Base-by-base conservation (phyloP, 2,888 invertebrate species). In the Encarsia formosa region DNA sequence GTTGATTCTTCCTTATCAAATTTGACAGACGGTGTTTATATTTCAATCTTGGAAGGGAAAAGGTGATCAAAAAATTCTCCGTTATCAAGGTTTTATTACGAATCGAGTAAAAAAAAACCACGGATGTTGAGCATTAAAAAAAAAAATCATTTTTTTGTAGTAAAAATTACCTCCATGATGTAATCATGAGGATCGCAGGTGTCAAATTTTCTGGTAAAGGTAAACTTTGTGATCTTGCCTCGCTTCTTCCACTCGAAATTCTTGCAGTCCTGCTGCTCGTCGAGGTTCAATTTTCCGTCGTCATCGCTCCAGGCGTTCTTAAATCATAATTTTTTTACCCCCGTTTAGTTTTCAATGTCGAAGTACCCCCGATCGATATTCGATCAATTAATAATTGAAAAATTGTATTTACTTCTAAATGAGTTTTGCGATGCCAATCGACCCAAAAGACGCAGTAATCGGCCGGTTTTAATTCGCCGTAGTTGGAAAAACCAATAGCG, bases 371-470 rank as follows among this genome's bases (percentile, higher is more conserved):
- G 26, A 11, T 8, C 11, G 26, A 26, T 26, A 8, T 11, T 6
- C 26, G 26, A 26, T 26, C 6, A 26, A 11, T 26, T 26, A 26
- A 8, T 26, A 11, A 26, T 26, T 26, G 6, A 26, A 26, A 6
- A 26, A 26, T 26, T 26, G 11, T n/a, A 43, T n/a, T 67, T 69
- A 82, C 83, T 73, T 81, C 75, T 51, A 83, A 71, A 53, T 81
- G 79, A 31, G 79, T 74, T 53, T 74, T 75, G 20, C 81, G 80
- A 62, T 79, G 81, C 77, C 84, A 84, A 66, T 88, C 84, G 42
- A 81, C 80, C 86, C 90, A 90, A 49, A 90, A 77, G 39, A 92
- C 76, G 65, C 92, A 93, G 55, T 89, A 83, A 75, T 94, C 93
- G 0, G 91, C 88, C 35, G 84, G 82, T 54, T 80, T 80, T 3